Evolutionary conservation across 1,140 invertebrate species (phyloP), one percentile per base, ranked within the genome.

Genomic region (Atta colombica): DNA sequence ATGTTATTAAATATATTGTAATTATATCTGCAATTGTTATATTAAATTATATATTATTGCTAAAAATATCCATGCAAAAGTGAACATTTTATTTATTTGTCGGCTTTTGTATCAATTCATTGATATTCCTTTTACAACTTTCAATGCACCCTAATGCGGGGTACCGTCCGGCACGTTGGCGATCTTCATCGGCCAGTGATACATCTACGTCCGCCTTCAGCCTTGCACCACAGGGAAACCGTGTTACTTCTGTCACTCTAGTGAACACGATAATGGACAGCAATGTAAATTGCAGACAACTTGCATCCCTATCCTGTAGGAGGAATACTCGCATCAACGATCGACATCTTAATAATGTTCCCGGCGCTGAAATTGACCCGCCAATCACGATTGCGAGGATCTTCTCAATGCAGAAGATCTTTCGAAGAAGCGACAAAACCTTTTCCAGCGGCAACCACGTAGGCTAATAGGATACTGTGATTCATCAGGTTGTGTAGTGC

Each of bases 181-280:
- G 88, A 92, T 92, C 89, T 91, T 72, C 82, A 89, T 63, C 85
- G 51, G 85, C 75, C 86, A 60, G 78, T 89, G 82, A 92, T 92
- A 88, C 87, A 92, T 92, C 88, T 85, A 90, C 66, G 91, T 92
- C 91, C 90, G 88, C 88, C 92, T 88, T 90, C 82, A 80, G 87
- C 55, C 63, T 81, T 21, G 55, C 78, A 53, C 77, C 61, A 21
- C 53, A 10, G 63, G 63, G 21, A 87, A 82, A 81, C 85, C 60
- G 82, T 60, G 65, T 90, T 90, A 88, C 86, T 91, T 87, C 77
- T 87, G 89, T 87, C 87, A 69, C 61, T 89, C 28, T 53, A 53
- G 45, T 66, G 18, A 18, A 28, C 61, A 28, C 28, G 31, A 61
- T 63, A 28, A 21, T 51, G 12, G 39, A 65, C 63, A 61, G n/a